Base-by-base conservation (phyloP, 2,113 vertebrate species). In the Poeciliopsis occidentalis region DNA sequence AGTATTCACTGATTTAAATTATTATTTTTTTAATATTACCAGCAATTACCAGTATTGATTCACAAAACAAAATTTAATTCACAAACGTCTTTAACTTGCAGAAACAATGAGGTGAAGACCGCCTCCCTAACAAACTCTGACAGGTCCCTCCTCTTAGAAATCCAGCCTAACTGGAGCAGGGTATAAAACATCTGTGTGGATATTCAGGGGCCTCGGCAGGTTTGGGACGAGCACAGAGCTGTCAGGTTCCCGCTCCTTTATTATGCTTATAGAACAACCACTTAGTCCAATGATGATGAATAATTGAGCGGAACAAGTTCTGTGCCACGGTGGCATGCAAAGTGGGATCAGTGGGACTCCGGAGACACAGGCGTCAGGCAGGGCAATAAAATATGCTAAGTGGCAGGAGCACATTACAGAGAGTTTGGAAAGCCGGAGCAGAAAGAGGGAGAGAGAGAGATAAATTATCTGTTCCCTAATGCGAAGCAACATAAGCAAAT, bases 311-410 rank as follows among this genome's bases (percentile, higher is more conserved):
- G 91, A 93, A 94, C 94, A 94, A 92, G 91, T 91, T 89, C 85
- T 77, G 86, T 81, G 92, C 92, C 92, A 89, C 85, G 39, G 85
- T 81, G 83, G 88, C 89, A 93, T 88, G 91, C 91, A 90, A 92
- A 94, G 91, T 89, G 71, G 80, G 90, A 90, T 91, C 88, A 88
- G 87, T 83, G 70, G 80, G 90, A 84, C 90, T 90, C 89, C 11
- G 82, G 91, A 87, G 91, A 91, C 91, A 84, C 84, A 71, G 85
- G 92, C 91, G 78, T 90, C 91, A 92, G 86, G 83, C 83, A 63
- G 78, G 79, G 89, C 91, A 94, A 94, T 95, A 93, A 95, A 95
- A 95, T 95, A 94, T 95, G 95, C 89, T 95, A 95, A 95, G 93
- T 95, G 95, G 93, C 92, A 92, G 92, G 78, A 92, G 87, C 84